Percentiles rank a stretch among this genome's conserved stretches.
Evolutionary conservation across 2,888 invertebrate species (phyloP).

Genomic region (Tolmerus cingulatus): DNA sequence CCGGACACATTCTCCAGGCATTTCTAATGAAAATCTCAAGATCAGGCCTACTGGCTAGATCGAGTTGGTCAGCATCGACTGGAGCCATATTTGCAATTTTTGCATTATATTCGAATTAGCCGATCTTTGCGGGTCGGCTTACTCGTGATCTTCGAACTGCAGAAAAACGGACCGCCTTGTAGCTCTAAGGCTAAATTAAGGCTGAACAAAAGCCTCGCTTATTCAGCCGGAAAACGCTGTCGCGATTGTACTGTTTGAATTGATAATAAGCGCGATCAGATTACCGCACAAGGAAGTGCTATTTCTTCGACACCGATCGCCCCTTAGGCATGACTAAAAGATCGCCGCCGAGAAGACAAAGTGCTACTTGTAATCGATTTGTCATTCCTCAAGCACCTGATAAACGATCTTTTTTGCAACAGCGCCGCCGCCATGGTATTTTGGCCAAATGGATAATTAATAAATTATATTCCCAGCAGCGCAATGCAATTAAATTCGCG

Average conservation of each 20-base stretch:
- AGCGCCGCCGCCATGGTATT: neutral
- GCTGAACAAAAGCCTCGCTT: conserved; percentile 1
- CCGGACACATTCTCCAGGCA: neutral
- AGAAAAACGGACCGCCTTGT: neutral
- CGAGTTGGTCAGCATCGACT: neutral
- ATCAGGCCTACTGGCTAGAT: neutral
- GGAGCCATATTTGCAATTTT: neutral
- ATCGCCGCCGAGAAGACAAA: neutral
- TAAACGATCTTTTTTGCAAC: neutral
- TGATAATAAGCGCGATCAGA: conserved; percentile 9
- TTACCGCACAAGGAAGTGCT: neutral
- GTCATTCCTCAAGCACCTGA: neutral
- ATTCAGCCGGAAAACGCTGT: conserved; percentile 5
- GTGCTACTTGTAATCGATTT: neutral
- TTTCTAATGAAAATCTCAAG: conserved; percentile 11
- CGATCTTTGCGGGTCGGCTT: neutral
- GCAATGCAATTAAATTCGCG: neutral
- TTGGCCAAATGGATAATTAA: neutral
- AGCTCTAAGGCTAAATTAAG: neutral
- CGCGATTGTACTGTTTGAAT: neutral
- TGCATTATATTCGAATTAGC: neutral
- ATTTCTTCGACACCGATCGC: neutral
- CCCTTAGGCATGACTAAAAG: neutral
- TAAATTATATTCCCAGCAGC: neutral
- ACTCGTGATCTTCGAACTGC: neutral